phyloP scores from a whole-genome alignment of 2,888 invertebrate species.

The Diploptera punctata region DNA sequence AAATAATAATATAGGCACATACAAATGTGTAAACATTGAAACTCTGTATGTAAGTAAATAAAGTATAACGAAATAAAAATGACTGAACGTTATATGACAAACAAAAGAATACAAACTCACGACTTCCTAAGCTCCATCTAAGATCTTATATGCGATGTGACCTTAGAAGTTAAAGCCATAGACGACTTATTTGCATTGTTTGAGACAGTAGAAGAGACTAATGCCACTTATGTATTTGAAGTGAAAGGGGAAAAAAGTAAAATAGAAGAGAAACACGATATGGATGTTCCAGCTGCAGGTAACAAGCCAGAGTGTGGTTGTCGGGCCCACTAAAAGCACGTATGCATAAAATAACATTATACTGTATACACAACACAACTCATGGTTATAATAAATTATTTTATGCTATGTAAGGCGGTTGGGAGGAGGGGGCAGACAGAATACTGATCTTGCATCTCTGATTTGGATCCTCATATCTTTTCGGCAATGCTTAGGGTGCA shows the following conservation, averaged over 20 bases:
- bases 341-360: background rate
- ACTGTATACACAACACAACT: background rate
- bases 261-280: background rate
- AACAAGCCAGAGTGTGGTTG: background rate
- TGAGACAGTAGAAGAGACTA: too few relatives aligned
- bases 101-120: too few relatives aligned
- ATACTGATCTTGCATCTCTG: conserved; percentile 4
- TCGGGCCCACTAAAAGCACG: background rate
- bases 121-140: too few relatives aligned
- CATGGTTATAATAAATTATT: conserved; percentile 1
- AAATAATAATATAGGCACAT: too few relatives aligned
- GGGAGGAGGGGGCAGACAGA: background rate
- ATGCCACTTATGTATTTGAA: background rate
- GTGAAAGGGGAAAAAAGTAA: background rate
- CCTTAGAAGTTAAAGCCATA: too few relatives aligned
- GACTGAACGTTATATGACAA: too few relatives aligned
- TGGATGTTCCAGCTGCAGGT: background rate
- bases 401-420: too few relatives aligned
- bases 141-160: too few relatives aligned
- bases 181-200: too few relatives aligned
- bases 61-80: too few relatives aligned
- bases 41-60: too few relatives aligned
- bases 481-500: background rate
- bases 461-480: background rate
- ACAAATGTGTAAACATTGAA: too few relatives aligned